Evolutionary conservation across 64 coral and sea anemone species (phyloP), one percentile per base, ranked within the genome.

Genomic region (Actinia tenebrosa): DNA sequence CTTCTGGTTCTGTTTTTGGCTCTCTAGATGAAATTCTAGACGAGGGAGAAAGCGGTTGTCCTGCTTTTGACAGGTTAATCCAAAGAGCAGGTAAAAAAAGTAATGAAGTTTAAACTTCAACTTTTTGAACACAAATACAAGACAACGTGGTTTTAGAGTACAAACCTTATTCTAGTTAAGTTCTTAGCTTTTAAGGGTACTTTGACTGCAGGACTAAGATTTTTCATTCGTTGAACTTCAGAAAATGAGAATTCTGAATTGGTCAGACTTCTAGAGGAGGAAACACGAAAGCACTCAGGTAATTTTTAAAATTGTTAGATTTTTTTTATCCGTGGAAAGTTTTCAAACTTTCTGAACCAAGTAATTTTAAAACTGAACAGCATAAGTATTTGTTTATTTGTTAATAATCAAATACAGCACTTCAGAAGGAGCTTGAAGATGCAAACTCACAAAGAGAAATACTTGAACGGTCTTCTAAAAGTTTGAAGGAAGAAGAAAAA

Each of bases 161-260:
- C 27, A 19, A 77, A 87, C 17, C 22, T 18, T 71, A 27, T 71
- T 44, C 47, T 83, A 75, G 3, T 10, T 75, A 75, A 75, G 26
- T 30, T 0, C 8, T n/a, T 30, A 75, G 30, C 30, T 37, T 37
- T 37, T 37, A 37, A 37, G 30, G 1, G 30, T 37, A 37, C 30
- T 37, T 37, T 37, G 30, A 37, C 30, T 26, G 0, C 14, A 75
- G 23, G 52, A 45, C 16, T 20, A 44, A 44, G n/a, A 79, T 55
- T 89, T 10, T 63, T 56, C 11, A 22, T 69, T 13, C 10, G 25
- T 3, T 60, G 13, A 16, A 42, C 17, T 63, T 79, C 89, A 98
- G 95, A 98, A 87, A 89, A 88, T 79, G 95, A 98, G 86, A 98
- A 98, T 87, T 87, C 87, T 45, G 86, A 98, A 46, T 82, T 92